Conservation (phyloP, 2,113 vertebrate genomes). For the Hemibagrus wyckioides region DNA sequence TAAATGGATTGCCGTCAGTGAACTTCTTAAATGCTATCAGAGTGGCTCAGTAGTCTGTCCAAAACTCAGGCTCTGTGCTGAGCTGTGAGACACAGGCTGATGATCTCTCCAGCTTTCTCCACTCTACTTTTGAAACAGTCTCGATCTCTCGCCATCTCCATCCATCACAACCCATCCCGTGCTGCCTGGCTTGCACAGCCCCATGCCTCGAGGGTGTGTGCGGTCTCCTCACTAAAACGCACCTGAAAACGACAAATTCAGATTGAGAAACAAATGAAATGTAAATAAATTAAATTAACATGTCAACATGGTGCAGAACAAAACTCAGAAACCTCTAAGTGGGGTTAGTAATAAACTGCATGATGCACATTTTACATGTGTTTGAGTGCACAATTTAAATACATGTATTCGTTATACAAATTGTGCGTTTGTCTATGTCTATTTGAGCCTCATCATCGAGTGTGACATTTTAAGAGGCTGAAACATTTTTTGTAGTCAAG, state of each 20-base stretch:
- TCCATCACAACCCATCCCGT: conserved; percentile 55
- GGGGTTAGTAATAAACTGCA: neutral
- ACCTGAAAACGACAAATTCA: conserved; percentile 47
- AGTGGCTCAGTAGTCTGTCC: conserved; percentile 21
- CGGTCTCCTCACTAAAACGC: conserved; percentile 42
- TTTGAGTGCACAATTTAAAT: neutral
- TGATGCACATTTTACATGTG: neutral
- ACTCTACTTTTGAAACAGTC: conserved; percentile 55
- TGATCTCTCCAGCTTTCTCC: conserved; percentile 14
- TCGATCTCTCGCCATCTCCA: conserved; percentile 56
- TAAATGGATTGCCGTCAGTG: neutral
- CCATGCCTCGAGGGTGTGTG: conserved; percentile 52
- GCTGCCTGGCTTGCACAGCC: conserved; percentile 40
- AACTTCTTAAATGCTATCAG: neutral
- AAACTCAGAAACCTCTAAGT: neutral
- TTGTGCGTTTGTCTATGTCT: too few relatives aligned
- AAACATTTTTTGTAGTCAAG: neutral
- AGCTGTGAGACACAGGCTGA: conserved; percentile 44
- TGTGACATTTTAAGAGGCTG: neutral
- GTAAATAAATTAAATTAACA: neutral
- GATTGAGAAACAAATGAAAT: neutral
- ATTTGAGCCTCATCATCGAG: neutral
- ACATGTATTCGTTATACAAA: neutral
- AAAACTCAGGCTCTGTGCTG: conserved; percentile 54
- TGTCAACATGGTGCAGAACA: neutral